Evolutionary conservation across 2,888 invertebrate genomes (phyloP).

Genomic region (Eristalis intricaria): DNA sequence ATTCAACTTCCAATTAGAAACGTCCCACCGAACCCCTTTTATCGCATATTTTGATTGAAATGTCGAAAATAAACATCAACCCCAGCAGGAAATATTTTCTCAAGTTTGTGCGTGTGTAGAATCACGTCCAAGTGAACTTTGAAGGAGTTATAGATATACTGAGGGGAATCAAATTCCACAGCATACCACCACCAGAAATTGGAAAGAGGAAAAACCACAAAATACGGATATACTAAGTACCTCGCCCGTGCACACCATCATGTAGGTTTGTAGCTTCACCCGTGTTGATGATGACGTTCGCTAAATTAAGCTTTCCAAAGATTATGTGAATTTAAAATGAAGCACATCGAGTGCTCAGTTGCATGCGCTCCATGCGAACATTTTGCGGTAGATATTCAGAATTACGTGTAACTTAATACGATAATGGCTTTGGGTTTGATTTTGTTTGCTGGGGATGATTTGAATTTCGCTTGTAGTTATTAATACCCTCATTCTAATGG

Average conservation of each 20-base stretch:
- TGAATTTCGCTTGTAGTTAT: background rate
- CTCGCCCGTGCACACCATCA: background rate
- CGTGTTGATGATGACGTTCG: background rate
- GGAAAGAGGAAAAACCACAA: background rate
- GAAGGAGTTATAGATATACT: too few species aligned
- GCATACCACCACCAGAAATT: background rate
- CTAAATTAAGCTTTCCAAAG: background rate
- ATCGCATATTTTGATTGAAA: background rate
- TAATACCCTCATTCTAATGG: background rate
- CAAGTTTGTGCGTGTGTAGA: background rate
- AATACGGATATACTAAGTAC: background rate
- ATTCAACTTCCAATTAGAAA: background rate
- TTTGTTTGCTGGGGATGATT: background rate
- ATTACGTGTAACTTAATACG: constrained; percentile 58
- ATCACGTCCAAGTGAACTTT: background rate
- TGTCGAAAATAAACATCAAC: background rate
- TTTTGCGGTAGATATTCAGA: constrained; percentile 46
- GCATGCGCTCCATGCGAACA: background rate
- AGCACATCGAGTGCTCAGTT: background rate
- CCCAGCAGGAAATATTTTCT: background rate
- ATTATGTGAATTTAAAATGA: background rate
- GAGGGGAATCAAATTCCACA: background rate
- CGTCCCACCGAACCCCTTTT: background rate
- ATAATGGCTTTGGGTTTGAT: constrained; percentile 50
- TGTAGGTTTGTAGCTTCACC: background rate